Evolutionary conservation across 2,797 vertebrate genomes (phyloP).

Genomic region (Octomys mimax): DNA sequence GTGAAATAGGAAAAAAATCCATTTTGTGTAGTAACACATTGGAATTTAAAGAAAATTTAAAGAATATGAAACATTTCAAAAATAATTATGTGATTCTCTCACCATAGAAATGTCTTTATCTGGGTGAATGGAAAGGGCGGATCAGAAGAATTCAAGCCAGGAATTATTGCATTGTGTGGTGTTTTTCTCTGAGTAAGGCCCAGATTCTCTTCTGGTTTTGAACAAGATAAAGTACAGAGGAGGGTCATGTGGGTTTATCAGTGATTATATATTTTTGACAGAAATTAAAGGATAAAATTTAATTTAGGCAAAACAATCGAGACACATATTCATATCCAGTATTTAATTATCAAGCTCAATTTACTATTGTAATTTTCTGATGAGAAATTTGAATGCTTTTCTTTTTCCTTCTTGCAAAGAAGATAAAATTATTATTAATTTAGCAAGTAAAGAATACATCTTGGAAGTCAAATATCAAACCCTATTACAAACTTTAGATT

Average conservation of each 20-base stretch:
- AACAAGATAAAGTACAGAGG: neutral
- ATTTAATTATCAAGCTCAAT: neutral
- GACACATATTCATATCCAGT: neutral
- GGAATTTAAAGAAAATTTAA: neutral
- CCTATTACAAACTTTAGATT: neutral
- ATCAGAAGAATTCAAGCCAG: neutral
- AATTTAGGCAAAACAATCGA: neutral
- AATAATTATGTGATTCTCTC: neutral
- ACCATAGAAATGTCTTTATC: neutral
- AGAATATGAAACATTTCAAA: neutral
- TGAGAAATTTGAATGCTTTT: constrained; percentile 12
- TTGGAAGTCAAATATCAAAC: neutral
- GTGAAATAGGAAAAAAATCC: neutral
- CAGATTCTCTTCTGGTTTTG: neutral
- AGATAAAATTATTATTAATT: neutral
- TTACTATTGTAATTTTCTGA: neutral
- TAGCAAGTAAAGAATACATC: neutral
- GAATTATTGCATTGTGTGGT: too few relatives aligned
- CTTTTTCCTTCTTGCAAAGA: neutral
- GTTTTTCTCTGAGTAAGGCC: neutral
- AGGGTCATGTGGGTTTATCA: neutral
- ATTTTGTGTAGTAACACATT: neutral
- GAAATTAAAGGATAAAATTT: neutral
- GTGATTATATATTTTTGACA: neutral
- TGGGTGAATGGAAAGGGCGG: neutral